Conservation (phyloP, 2,113 vertebrate species). For the Poeciliopsis occidentalis region DNA sequence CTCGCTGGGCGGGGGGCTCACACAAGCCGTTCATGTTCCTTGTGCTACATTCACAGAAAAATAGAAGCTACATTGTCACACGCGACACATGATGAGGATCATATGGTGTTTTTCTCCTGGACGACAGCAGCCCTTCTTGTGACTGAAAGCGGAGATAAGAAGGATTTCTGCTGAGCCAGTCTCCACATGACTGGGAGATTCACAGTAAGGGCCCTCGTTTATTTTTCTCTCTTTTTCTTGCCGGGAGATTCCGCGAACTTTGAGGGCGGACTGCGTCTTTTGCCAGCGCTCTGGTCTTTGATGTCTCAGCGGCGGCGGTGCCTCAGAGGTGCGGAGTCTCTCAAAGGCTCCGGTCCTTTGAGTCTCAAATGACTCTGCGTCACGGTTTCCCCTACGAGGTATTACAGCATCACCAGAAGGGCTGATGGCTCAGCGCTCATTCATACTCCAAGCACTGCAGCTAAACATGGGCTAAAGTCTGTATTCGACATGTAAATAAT, state of each 20-base stretch:
- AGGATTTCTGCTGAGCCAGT: not conserved
- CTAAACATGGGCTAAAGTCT: constrained; percentile 29
- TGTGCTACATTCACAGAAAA: constrained; percentile 40
- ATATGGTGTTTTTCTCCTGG: constrained; percentile 4
- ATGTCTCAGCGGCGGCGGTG: not conserved
- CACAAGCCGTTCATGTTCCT: constrained; percentile 11
- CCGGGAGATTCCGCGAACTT: not conserved
- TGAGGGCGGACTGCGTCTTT: not conserved
- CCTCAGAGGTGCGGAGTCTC: not conserved
- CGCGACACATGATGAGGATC: not conserved
- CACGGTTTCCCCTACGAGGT: constrained; percentile 43
- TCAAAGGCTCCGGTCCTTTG: constrained; percentile 8
- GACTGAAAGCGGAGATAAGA: not conserved
- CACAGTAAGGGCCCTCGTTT: not conserved
- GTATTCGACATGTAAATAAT: constrained; percentile 45
- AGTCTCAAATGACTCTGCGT: constrained; percentile 14
- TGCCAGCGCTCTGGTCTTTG: not conserved
- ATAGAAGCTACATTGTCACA: constrained; percentile 48
- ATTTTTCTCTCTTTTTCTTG: no score
- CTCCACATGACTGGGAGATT: constrained; percentile 12
- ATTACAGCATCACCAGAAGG: constrained; percentile 42
- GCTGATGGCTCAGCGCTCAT: constrained; percentile 30
- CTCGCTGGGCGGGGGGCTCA: not conserved
- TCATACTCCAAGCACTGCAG: constrained; percentile 27
- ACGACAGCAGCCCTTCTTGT: not conserved